A percentile compares a stretch with the other conserved stretches of the same genome.
Conservation (phyloP, 2,888 invertebrate genomes). For the Dolichomitus sp. region DNA sequence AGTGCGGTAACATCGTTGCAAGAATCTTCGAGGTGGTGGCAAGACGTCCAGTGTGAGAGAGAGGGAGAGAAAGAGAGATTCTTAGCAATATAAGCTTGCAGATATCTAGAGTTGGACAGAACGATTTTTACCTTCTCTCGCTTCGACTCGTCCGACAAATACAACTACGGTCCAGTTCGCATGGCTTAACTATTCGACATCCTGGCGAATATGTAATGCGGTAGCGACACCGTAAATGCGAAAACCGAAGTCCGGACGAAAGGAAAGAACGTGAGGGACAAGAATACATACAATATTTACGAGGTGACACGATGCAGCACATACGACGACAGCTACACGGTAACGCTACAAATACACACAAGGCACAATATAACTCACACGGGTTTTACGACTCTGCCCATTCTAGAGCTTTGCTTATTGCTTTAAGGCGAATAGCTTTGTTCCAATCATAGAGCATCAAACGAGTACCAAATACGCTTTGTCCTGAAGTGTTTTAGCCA, state of each 20-base stretch:
- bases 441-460: slow-evolving; percentile 17
- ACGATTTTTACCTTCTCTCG: slow-evolving; percentile 42
- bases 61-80: too few relatives aligned
- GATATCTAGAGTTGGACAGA: slow-evolving; percentile 17
- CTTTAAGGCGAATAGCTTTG: slow-evolving; percentile 35
- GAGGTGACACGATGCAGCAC: slow-evolving; percentile 27
- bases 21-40: slow-evolving; percentile 38
- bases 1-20: slow-evolving; percentile 42
- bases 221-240: slow-evolving; percentile 16
- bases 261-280: neutral
- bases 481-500: neutral
- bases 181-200: slow-evolving; percentile 14
- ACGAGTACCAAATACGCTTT: slow-evolving; percentile 3
- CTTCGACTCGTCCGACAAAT: slow-evolving; percentile 7
- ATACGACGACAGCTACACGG: slow-evolving; percentile 20
- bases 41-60: slow-evolving; percentile 14
- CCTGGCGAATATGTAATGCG: slow-evolving; percentile 13
- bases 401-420: slow-evolving; percentile 36
- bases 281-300: slow-evolving; percentile 42
- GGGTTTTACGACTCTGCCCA: slow-evolving; percentile 52
- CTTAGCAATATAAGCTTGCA: slow-evolving; percentile 7
- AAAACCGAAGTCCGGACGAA: slow-evolving; percentile 2
- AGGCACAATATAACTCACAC: neutral
- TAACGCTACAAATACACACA: neutral
- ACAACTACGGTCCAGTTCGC: slow-evolving; percentile 17